Base-by-base conservation (phyloP, 1,140 invertebrate genomes). In the Planococcus citri region DNA sequence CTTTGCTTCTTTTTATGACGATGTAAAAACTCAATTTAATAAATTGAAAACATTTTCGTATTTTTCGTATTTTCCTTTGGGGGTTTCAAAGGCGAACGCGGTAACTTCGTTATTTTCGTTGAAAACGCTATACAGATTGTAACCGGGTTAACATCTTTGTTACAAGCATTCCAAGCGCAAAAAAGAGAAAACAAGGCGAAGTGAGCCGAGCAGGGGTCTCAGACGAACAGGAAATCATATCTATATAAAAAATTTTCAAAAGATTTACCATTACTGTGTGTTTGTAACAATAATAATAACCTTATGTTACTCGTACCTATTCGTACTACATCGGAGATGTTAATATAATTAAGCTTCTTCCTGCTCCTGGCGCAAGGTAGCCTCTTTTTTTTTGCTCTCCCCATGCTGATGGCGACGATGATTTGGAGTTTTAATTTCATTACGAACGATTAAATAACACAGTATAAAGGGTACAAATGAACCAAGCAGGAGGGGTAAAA, bases 11-110 rank as follows among this genome's bases (percentile, higher is more conserved):
- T 51, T 51, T 51, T 51, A 51, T 51, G 41, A 51, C 41, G 41
- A 51, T 51, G 41, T 51, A 51, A 51, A 51, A 51, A 51, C 41
- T 51, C 41, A 51, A 51, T 51, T 51, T 51, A 51, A 51, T 51
- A 17, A 51, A 51, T 51, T 51, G 41, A 51, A 51, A 51, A 51
- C 41, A 51, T 51, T 51, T 51, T 51, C 41, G 41, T 51, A 51
- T 51, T 51, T 51, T 51, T 51, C 41, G 41, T 51, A 51, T 51
- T 51, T n/a, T 51, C 41, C 41, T 51, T 51, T 51, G 41, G 41
- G 41, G 41, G 41, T 51, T 51, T 51, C 41, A 4, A 37, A 3
- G 29, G 17, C 41, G 17, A 51, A 51, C 41, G 41, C n/a, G n/a
- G n/a, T 51, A 51, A 51, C 41, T 51, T 51, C 41, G 41, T 51